Evolutionary conservation across 2,888 invertebrate genomes (phyloP), one percentile per base, ranked within the genome.

Genomic region (Empis livida): DNA sequence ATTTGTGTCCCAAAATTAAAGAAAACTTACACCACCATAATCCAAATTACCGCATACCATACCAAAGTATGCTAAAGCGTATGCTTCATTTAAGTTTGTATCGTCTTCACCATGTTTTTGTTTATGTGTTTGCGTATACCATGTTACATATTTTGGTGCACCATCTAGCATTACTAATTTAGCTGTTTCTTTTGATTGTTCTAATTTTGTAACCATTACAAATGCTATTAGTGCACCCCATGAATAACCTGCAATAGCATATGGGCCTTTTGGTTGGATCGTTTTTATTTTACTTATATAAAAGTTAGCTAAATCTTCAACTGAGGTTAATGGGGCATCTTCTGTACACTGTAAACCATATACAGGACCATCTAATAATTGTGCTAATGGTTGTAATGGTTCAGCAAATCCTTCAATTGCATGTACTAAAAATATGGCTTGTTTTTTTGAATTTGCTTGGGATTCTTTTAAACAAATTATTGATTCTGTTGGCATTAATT

Each of bases 171-270:
- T 77, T 55, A 87, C 78, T n/a, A 70, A 55, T 43, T 62, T 59
- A 8, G 61, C 59, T 9, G 56, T 49, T 52, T 70, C 68, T 13
- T 65, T 65, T 39, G 70, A 71, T 54, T 73, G 71, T 63, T 92
- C 88, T 46, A 96, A 72, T 64, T 88, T 85, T 31, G 85, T 71
- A 23, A 89, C 89, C 82, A 97, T 95, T 73, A 96, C 96, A 66
- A 93, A 90, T 15, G 93, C 94, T 32, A 97, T 85, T 57, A 86
- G 82, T 39, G 92, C 90, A 52, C 99, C 97, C 69, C 90, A 96
- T 0, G 96, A 97, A 71, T 99, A 97, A 2, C 96, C 97, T 41
- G 88, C 80, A 53, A 99, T 72, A 44, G 82, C 79, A 74, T 91
- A 95, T 4, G 95, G 93, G 52, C 92, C 89, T 49, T 73, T 69